Evolutionary conservation across 2,113 vertebrate species (phyloP).

Genomic region (Buteo buteo): DNA sequence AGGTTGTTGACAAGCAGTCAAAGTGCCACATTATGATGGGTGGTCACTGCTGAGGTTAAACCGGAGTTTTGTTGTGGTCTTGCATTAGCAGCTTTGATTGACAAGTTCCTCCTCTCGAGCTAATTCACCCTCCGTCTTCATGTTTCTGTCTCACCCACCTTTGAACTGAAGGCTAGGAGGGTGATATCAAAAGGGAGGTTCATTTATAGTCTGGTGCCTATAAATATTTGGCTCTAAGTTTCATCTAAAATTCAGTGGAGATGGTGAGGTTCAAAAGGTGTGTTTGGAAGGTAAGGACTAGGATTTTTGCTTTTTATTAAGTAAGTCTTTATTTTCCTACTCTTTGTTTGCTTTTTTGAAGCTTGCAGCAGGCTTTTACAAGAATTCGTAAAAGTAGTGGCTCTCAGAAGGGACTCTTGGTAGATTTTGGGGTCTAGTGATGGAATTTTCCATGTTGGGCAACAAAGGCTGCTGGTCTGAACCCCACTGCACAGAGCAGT

Average conservation of each 20-base stretch:
- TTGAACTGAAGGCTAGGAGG: neutral
- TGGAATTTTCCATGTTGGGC: neutral
- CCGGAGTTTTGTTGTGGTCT: neutral
- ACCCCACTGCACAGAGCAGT: neutral
- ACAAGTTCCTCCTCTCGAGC: neutral
- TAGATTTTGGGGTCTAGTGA: neutral
- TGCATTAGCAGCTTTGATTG: slow-evolving; percentile 34
- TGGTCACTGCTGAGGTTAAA: slow-evolving; percentile 31
- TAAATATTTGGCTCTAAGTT: slow-evolving; percentile 7
- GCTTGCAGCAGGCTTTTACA: neutral
- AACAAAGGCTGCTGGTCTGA: neutral
- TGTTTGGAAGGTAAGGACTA: neutral
- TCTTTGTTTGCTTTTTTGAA: neutral
- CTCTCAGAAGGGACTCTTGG: neutral
- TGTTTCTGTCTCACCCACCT: neutral
- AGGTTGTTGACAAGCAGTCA: neutral
- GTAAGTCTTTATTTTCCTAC: neutral
- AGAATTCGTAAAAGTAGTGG: neutral
- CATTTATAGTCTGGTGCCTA: neutral
- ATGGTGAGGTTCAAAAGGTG: neutral
- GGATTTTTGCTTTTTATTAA: neutral
- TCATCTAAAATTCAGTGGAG: slow-evolving; percentile 3
- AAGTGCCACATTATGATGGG: neutral
- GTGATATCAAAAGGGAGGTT: neutral
- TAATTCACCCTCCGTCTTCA: neutral